Percentiles rank a stretch among this genome's conserved stretches.
Evolutionary conservation across 2,113 vertebrate species (phyloP).

Genomic region (Antennarius striatus): DNA sequence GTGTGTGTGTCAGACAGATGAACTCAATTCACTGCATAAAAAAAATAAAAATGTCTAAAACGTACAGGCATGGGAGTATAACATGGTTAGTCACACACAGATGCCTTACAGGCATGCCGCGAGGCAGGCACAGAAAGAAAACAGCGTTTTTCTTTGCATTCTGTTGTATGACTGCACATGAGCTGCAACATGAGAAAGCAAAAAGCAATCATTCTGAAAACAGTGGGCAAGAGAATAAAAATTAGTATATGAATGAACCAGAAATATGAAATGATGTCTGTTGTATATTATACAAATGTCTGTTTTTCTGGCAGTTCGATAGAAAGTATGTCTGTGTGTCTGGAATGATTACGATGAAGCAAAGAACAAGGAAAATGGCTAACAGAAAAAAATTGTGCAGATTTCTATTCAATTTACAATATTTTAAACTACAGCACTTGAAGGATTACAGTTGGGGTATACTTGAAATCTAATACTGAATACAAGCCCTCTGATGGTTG

Average conservation of each 20-base stretch:
- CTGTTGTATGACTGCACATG: slow-evolving; percentile 26
- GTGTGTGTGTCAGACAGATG: neutral
- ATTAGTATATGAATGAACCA: neutral
- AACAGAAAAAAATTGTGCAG: no score
- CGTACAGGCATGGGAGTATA: neutral
- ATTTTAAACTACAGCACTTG: no score
- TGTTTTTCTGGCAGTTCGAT: neutral
- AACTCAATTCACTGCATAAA: neutral
- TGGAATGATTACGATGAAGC: no score
- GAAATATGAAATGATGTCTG: neutral
- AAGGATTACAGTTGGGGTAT: no score
- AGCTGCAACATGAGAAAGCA: slow-evolving; percentile 21
- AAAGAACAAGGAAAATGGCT: no score
- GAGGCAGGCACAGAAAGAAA: neutral
- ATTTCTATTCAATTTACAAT: no score
- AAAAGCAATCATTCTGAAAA: slow-evolving; percentile 12
- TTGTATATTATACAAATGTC: neutral
- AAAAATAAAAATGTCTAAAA: neutral
- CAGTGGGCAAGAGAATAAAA: neutral
- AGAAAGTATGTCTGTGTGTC: no score
- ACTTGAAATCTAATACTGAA: no score
- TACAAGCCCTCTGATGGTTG: no score
- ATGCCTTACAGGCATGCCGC: slow-evolving; percentile 13
- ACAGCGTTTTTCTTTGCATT: slow-evolving; percentile 3
- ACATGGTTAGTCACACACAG: slow-evolving; percentile 21